Evolutionary conservation across 2,113 vertebrate genomes (phyloP).

Genomic region (Dicaeum eximium): DNA sequence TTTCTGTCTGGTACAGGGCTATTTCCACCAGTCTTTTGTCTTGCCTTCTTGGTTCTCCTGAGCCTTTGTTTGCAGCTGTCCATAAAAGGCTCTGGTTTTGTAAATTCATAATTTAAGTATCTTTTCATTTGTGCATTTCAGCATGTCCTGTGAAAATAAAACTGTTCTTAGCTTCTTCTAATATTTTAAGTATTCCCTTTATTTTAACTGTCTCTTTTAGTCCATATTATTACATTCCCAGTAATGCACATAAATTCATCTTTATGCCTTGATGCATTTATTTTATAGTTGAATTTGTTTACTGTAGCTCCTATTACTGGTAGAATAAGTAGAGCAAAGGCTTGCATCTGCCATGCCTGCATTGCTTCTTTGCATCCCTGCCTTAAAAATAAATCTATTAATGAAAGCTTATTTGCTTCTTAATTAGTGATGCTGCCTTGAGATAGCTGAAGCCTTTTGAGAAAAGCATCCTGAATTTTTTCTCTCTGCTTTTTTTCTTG

Average conservation of each 20-base stretch:
- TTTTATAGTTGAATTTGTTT: neutral
- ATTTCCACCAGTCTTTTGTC: neutral
- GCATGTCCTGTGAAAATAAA: neutral
- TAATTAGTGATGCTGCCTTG: neutral
- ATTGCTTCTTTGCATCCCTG: neutral
- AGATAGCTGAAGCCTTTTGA: neutral
- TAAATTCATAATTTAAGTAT: neutral
- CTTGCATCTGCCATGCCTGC: neutral
- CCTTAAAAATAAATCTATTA: neutral
- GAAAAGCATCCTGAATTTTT: neutral
- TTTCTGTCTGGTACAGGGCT: neutral
- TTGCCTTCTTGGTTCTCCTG: neutral
- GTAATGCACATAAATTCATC: neutral
- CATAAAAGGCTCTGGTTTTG: neutral
- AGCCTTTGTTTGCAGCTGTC: neutral
- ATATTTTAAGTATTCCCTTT: neutral
- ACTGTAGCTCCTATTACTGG: neutral
- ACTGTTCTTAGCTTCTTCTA: neutral
- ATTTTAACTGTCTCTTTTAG: neutral
- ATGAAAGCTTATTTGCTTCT: slow-evolving; percentile 3
- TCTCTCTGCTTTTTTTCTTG: neutral
- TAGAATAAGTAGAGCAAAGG: neutral
- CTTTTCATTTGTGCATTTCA: neutral
- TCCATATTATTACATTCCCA: neutral
- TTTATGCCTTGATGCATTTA: neutral